phyloP scores from a whole-genome alignment of 1,140 invertebrate species.

The Cyclargus thomasi region DNA sequence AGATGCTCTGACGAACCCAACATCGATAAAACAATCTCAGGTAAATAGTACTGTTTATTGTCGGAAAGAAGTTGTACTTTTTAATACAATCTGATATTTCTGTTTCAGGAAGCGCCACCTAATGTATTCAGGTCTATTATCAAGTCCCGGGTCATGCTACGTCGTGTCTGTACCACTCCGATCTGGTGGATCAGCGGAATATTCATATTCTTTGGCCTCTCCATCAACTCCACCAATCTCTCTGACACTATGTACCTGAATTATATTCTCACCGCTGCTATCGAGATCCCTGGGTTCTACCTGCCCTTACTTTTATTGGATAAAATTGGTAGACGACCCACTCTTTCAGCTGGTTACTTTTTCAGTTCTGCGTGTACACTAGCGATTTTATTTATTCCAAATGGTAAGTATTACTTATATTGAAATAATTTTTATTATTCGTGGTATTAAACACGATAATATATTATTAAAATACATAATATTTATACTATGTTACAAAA shows the following conservation, averaged over 20 bases:
- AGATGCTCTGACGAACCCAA: constrained; percentile 44
- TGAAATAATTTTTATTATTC: background rate
- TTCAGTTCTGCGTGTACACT: constrained; percentile 75
- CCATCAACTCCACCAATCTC: constrained; percentile 86
- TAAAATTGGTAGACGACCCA: constrained; percentile 77
- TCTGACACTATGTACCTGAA: constrained; percentile 83
- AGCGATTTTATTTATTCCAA: constrained; percentile 48
- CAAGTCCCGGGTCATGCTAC: constrained; percentile 75
- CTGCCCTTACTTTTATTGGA: constrained; percentile 78
- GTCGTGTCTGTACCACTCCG: constrained; percentile 80
- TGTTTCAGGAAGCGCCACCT: constrained; percentile 22
- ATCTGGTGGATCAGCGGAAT: constrained; percentile 84
- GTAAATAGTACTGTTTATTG: too few relatives aligned
- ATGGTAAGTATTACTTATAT: constrained; percentile 35
- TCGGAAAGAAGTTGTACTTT: too few relatives aligned
- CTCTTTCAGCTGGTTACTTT: constrained; percentile 76
- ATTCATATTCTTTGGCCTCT: constrained; percentile 88
- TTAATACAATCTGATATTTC: too few relatives aligned
- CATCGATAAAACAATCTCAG: background rate
- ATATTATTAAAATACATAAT: too few relatives aligned
- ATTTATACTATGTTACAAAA: too few relatives aligned
- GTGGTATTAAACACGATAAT: too few relatives aligned
- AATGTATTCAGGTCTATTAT: constrained; percentile 72
- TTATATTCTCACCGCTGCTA: constrained; percentile 79
- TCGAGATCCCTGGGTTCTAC: constrained; percentile 84